phyloP scores from a whole-genome alignment of 2,888 invertebrate genomes.

The Lagria hirta region DNA sequence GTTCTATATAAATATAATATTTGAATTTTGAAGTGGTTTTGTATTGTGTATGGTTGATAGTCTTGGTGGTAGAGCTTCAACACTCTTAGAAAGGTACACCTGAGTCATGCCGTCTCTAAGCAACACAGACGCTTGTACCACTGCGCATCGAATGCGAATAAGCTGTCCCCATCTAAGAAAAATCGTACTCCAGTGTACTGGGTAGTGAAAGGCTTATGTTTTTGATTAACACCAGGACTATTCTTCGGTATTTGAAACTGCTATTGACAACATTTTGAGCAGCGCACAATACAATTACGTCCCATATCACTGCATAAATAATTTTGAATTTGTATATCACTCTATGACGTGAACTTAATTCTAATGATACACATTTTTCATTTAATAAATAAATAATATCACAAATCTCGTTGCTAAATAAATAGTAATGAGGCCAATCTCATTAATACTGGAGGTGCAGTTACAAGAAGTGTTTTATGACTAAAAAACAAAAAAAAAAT shows the following conservation, averaged over 20 bases:
- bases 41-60: no score
- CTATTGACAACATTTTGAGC: conserved; percentile 7
- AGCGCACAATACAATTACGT: conserved; percentile 14
- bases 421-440: conserved; percentile 19
- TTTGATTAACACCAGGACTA: not conserved
- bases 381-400: conserved; percentile 29
- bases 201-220: conserved; percentile 22
- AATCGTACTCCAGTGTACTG: no score
- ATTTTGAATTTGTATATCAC: conserved; percentile 11
- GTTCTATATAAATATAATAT: conserved; percentile 39
- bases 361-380: conserved; percentile 11
- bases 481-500: not conserved
- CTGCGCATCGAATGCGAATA: no score
- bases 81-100: no score
- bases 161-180: no score
- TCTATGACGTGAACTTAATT: conserved; percentile 4
- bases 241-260: no score
- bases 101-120: no score
- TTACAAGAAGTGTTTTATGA: conserved; percentile 1
- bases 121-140: no score
- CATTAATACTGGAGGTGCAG: conserved; percentile 17
- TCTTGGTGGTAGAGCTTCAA: no score
- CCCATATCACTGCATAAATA: conserved; percentile 16
- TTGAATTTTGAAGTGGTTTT: conserved; percentile 32
- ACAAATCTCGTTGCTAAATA: conserved; percentile 28